These are phyloP conservation scores for Meriones unguiculatus DNA, from an alignment of 2,113 vertebrate species.

Conservation along the genomic window DNA sequence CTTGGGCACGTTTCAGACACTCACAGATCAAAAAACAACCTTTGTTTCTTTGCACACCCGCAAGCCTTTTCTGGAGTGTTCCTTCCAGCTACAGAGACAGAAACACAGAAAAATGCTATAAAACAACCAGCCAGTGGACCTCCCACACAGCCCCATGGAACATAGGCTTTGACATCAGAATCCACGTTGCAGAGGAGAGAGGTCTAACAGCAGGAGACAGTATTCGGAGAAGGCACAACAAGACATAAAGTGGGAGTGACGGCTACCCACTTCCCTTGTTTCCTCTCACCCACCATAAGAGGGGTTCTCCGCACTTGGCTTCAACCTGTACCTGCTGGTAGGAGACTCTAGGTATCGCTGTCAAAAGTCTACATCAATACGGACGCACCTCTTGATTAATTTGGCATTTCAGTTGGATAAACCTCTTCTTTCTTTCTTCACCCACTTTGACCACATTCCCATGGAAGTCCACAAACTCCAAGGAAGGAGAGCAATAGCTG, in stretches of 20 bases:
- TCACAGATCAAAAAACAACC: background rate
- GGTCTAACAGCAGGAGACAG: background rate
- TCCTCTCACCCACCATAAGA: background rate
- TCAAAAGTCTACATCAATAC: no score
- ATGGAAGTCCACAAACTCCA: background rate
- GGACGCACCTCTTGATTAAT: no score
- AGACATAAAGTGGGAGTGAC: background rate
- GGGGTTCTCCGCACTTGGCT: background rate
- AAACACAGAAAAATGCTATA: background rate
- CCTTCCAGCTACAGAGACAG: background rate
- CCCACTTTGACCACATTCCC: background rate
- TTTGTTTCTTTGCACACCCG: background rate
- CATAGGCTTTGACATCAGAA: background rate
- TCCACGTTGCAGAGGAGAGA: background rate
- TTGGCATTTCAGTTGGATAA: no score
- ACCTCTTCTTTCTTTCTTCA: background rate
- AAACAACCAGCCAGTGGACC: background rate
- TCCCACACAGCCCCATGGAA: no score
- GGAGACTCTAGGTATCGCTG: background rate
- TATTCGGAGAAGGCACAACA: background rate
- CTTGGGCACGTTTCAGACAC: background rate
- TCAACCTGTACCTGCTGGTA: background rate
- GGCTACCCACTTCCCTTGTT: background rate
- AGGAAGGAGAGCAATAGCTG: background rate
- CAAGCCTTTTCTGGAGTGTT: background rate